Conservation (phyloP, 2,113 vertebrate genomes). For the Perca flavescens region DNA sequence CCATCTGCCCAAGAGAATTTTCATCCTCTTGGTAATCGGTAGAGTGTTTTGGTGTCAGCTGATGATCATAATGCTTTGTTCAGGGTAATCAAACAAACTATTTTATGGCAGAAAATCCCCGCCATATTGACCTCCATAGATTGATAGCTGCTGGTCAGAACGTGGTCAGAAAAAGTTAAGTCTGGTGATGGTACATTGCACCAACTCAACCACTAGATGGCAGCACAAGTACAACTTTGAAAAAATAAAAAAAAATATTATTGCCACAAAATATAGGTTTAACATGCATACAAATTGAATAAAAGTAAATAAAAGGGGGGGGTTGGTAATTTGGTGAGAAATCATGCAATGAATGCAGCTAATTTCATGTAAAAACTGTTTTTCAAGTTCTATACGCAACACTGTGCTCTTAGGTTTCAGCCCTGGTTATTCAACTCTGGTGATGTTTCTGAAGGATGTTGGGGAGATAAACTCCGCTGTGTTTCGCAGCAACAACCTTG, state of each 20-base stretch:
- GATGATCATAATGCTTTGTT: not conserved
- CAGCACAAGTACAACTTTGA: not conserved
- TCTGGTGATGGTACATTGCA: not conserved
- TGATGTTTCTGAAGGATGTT: conserved; percentile 39
- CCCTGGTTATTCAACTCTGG: conserved; percentile 56
- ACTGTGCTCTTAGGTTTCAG: conserved; percentile 62
- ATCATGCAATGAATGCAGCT: not conserved
- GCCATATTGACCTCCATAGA: not conserved
- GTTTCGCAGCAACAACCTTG: conserved; percentile 67
- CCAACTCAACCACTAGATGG: conserved; percentile 3
- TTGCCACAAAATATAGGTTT: not conserved
- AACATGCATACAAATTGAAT: not conserved
- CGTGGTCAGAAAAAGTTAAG: not conserved
- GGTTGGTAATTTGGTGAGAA: not conserved
- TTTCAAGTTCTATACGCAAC: not conserved
- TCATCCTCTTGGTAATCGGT: not conserved
- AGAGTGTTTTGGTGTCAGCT: not conserved
- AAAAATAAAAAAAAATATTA: not conserved
- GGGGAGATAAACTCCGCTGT: conserved; percentile 70
- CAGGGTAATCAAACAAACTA: not conserved
- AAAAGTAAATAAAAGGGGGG: not conserved
- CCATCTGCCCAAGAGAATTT: not conserved
- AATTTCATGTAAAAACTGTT: not conserved
- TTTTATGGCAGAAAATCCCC: not conserved
- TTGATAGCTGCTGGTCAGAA: not conserved